Conservation (phyloP, 2,113 vertebrate species). For the Uria lomvia region DNA sequence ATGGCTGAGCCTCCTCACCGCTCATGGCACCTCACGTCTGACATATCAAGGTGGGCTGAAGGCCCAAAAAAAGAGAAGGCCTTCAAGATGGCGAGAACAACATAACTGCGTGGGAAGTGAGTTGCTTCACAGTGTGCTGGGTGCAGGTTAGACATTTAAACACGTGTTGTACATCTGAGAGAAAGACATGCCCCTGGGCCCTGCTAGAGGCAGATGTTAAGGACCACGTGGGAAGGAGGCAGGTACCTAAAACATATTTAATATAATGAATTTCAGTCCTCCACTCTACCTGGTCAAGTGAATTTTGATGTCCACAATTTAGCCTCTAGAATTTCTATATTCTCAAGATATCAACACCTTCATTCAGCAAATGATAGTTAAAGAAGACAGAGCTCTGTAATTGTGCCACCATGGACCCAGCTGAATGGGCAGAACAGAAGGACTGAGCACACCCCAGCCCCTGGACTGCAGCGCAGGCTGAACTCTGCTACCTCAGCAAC, state of each 20-base stretch:
- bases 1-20: not conserved
- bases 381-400: not conserved
- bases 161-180: accelerated
- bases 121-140: not conserved
- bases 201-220: not conserved
- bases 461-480: not conserved
- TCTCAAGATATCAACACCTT: not conserved
- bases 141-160: not conserved
- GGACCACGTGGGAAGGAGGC: not conserved
- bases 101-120: not conserved
- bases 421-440: not conserved
- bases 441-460: not conserved
- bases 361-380: not conserved
- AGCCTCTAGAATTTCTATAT: not conserved
- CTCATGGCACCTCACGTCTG: not conserved
- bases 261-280: not conserved
- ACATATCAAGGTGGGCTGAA: not conserved
- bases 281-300: not conserved
- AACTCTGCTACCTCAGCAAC: not conserved
- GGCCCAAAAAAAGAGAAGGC: not conserved
- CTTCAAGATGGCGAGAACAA: not conserved
- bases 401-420: not conserved
- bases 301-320: not conserved
- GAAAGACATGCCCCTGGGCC: not conserved
- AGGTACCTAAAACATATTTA: not conserved